Conservation (phyloP, 2,113 vertebrate genomes). For the Cyanoramphus novaezelandiae region DNA sequence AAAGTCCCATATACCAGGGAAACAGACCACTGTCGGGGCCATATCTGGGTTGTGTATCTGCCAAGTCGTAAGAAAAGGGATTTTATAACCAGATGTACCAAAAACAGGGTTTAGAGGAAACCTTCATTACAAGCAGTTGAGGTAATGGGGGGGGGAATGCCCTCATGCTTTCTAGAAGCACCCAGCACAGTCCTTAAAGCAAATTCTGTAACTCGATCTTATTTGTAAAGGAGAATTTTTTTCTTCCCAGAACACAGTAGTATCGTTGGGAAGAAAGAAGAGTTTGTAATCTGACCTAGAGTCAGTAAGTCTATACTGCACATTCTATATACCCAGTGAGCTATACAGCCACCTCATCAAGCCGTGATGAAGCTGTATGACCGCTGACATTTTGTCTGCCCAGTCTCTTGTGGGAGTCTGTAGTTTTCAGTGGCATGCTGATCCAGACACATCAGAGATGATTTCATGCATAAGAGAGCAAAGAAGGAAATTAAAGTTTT, state of each 20-base stretch:
- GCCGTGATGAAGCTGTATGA: background rate
- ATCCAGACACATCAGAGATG: background rate
- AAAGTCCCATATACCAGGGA: background rate
- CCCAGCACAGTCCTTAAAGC: background rate
- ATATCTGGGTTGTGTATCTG: background rate
- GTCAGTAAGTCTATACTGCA: background rate
- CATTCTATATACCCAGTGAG: background rate
- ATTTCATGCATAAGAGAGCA: background rate
- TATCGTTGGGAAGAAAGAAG: background rate
- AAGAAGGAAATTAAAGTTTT: background rate
- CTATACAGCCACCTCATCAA: rapidly evolving
- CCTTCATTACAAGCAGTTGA: background rate
- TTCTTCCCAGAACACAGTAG: background rate
- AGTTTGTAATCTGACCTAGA: background rate
- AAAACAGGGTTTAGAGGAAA: background rate
- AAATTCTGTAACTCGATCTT: background rate
- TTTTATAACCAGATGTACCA: background rate
- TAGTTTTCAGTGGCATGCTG: background rate
- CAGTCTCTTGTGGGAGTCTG: background rate
- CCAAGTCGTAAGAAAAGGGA: background rate
- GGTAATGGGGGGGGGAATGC: background rate
- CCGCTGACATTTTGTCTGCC: background rate
- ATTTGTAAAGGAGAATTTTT: background rate
- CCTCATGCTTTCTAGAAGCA: background rate
- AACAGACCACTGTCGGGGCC: background rate